Percentiles rank a stretch among this genome's conserved stretches.
Conservation (phyloP, 2,113 vertebrate genomes). For the Neomonachus schauinslandi region DNA sequence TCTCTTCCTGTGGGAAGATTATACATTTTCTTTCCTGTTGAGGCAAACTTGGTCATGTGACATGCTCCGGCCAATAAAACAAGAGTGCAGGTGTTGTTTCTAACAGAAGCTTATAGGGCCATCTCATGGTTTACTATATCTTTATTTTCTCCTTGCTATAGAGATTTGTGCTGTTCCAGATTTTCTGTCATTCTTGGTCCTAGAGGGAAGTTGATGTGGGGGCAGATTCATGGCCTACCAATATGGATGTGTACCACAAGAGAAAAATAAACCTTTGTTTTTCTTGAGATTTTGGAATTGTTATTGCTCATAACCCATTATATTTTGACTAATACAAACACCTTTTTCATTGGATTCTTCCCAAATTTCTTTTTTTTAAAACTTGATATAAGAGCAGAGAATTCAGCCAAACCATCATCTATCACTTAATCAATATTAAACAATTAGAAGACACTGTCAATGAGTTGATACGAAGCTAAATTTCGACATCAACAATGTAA, state of each 20-base stretch:
- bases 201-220: neutral
- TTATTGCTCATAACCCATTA: neutral
- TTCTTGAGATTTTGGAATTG: neutral
- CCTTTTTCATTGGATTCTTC: neutral
- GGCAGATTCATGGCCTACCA: neutral
- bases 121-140: neutral
- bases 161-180: neutral
- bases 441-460: constrained; percentile 74
- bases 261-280: neutral
- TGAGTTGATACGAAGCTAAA: constrained; percentile 75
- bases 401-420: constrained; percentile 55
- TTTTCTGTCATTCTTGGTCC: neutral
- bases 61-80: constrained; percentile 4
- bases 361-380: neutral
- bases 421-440: constrained; percentile 82
- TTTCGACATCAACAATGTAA: constrained; percentile 81
- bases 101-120: neutral
- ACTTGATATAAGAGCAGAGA: constrained; percentile 64
- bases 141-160: neutral
- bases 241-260: neutral
- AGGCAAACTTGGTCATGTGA: neutral
- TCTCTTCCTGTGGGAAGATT: neutral
- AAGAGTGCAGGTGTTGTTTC: neutral
- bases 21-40: neutral
- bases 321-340: neutral